Evolutionary conservation across 2,113 vertebrate species (phyloP).

Genomic region (Eublepharis macularius): DNA sequence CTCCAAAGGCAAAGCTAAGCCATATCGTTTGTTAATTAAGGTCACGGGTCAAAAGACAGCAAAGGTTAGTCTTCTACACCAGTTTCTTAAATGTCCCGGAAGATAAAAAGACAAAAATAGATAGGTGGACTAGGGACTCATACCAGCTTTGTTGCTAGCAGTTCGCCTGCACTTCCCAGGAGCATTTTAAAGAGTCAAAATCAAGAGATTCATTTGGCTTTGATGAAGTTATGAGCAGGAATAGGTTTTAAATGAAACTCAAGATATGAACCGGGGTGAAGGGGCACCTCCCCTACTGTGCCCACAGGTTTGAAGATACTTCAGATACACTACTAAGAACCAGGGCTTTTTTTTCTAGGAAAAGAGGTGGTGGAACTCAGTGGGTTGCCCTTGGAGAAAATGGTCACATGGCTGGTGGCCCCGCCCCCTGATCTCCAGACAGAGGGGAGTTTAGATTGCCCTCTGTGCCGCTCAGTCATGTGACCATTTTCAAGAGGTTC

Average conservation of each 20-base stretch:
- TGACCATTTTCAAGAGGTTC: no score
- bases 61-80: constrained; percentile 25
- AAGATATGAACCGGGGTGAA: background rate
- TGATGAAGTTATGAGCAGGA: background rate
- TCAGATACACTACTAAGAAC: background rate
- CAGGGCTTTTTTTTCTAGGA: no score
- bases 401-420: no score
- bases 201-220: background rate
- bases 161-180: background rate
- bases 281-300: no score
- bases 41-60: background rate
- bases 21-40: constrained; percentile 12
- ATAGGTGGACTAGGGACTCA: background rate
- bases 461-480: no score
- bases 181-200: background rate
- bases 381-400: no score
- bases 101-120: constrained; percentile 26
- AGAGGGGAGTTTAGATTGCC: no score
- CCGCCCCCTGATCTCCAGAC: no score
- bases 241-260: background rate
- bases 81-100: background rate
- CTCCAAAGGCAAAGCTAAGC: constrained; percentile 11
- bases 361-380: no score
- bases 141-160: background rate
- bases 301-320: background rate